These are phyloP conservation scores for Zootermopsis nevadensis DNA, from an alignment of 2,888 invertebrate species.

Conservation along the genomic window DNA sequence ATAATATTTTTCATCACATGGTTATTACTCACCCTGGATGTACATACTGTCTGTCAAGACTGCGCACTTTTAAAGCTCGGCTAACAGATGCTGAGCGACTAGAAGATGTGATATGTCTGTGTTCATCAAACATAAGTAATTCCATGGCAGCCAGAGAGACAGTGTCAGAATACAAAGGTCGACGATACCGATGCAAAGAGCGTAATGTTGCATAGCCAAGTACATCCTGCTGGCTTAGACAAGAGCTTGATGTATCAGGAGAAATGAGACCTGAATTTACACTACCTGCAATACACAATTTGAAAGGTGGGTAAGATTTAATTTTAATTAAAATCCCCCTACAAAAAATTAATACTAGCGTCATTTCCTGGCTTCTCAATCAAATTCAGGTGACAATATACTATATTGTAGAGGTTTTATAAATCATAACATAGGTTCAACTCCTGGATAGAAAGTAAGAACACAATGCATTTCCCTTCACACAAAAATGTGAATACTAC, in stretches of 20 bases:
- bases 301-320: no score
- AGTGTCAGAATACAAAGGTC: slow-evolving; percentile 74
- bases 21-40: slow-evolving; percentile 42
- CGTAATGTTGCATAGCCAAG: slow-evolving; percentile 81
- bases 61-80: slow-evolving; percentile 46
- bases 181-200: slow-evolving; percentile 73
- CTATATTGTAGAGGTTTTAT: no score
- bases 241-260: slow-evolving; percentile 66
- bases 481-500: no score
- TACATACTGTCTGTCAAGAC: slow-evolving; percentile 46
- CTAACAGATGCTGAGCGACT: slow-evolving; percentile 1
- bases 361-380: no score
- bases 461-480: no score
- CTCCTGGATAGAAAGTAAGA: no score
- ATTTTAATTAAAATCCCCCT: no score
- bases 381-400: no score
- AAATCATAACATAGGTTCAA: no score
- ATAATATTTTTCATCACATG: not conserved
- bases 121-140: slow-evolving; percentile 47
- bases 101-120: not conserved
- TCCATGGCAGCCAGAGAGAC: slow-evolving; percentile 41
- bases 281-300: slow-evolving; percentile 31
- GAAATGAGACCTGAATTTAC: slow-evolving; percentile 60
- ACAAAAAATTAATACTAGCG: no score
- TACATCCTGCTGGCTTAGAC: slow-evolving; percentile 79